phyloP scores from a whole-genome alignment of 2,113 vertebrate genomes.

The Pollimyrus isidori region DNA sequence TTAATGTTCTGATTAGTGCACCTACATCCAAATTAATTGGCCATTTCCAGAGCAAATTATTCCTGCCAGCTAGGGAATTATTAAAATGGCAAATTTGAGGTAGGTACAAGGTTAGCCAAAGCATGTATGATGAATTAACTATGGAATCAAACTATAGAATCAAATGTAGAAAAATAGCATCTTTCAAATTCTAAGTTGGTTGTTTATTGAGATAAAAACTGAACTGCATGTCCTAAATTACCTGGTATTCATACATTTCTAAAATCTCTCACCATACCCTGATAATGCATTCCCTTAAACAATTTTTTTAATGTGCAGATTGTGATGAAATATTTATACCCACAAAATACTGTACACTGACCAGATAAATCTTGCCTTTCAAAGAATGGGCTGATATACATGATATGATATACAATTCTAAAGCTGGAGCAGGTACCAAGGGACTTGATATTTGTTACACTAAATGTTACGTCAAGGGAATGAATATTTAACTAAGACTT shows the following conservation, averaged over 20 bases:
- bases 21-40: not conserved
- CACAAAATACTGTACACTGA: not conserved
- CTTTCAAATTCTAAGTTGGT: not conserved
- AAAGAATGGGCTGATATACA: not conserved
- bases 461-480: not conserved
- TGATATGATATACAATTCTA: not conserved
- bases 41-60: not conserved
- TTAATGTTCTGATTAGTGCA: slow-evolving; percentile 4
- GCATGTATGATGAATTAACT: not conserved
- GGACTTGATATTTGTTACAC: not conserved
- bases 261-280: not conserved
- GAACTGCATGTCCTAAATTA: not conserved
- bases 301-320: not conserved
- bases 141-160: not conserved
- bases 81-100: not conserved
- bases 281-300: not conserved
- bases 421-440: not conserved
- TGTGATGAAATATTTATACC: not conserved
- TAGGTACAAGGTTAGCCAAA: not conserved
- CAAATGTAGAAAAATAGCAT: not conserved
- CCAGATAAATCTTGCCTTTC: not conserved
- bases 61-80: not conserved
- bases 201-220: not conserved
- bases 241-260: not conserved
- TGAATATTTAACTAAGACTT: not conserved